Base-by-base conservation (phyloP, 2,797 vertebrate genomes). In the Falco peregrinus region DNA sequence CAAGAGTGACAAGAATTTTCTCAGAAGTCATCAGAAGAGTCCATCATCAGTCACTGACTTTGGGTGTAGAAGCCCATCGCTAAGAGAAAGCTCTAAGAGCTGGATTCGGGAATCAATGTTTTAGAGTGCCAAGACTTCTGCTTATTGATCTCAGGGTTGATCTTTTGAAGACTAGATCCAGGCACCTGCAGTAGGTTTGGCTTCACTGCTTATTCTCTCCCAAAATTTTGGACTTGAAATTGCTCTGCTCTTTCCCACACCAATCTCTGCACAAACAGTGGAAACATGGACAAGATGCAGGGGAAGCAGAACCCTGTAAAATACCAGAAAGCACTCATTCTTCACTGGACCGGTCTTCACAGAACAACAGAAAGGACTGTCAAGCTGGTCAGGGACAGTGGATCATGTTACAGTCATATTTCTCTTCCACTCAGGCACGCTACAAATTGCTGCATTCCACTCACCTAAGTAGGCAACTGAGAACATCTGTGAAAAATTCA, bases 171-270 rank as follows among this genome's bases (percentile, higher is more conserved):
- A 59, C 20, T 3, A 63, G 35, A 82, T 6, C 8, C 48, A 45
- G 1, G 0, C 9, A 2, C 4, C 13, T 56, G 37, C 47, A 6
- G 2, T 50, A n/a, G 26, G 4, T 64, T 65, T 60, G 25, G 39
- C 50, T 77, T 48, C n/a, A 31, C 31, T 56, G 37, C 6, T 88
- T 35, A 57, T 68, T 65, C 15, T 48, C 29, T 67, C 35, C 35
- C 59, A 65, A 5, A 41, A 35, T 37, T 74, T 74, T 41, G 13
- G n/a, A 24, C 59, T n/a, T 82, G 33, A 71, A 74, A 41, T 53
- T 50, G 45, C 35, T 20, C 70, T 7, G 4, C 64, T n/a, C 22
- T 63, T 76, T 91, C 63, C 39, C n/a, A 39, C 14, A 71, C 18
- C 35, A 45, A 9, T 16, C 29, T 74, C 57, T 56, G 15, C 41